These are phyloP conservation scores for Emydoidea blandingii DNA, from an alignment of 2,797 vertebrate genomes.

Conservation along the genomic window DNA sequence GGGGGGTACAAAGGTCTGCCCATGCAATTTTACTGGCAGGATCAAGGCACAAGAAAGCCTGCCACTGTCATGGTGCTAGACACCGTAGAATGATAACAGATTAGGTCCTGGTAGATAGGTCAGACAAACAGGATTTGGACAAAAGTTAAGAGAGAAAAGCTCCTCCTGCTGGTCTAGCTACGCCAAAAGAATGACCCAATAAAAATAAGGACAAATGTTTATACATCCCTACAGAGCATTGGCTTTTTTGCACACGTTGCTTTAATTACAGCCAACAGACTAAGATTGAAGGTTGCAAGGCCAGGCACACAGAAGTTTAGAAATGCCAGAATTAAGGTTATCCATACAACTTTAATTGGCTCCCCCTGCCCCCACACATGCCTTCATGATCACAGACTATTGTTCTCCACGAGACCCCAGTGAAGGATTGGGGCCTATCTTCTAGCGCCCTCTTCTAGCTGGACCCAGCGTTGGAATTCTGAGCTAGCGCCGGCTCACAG, in stretches of 20 bases:
- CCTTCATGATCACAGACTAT: not conserved
- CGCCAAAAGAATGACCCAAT: not conserved
- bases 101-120: not conserved
- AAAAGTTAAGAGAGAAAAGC: not conserved
- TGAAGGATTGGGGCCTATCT: not conserved
- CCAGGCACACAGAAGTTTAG: not conserved
- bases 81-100: not conserved
- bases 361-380: not conserved
- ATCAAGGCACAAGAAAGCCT: rapidly evolving
- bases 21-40: rapidly evolving
- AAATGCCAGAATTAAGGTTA: not conserved
- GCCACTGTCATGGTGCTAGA: not conserved
- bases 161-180: not conserved
- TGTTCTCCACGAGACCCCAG: not conserved
- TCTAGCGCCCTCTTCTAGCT: too few relatives aligned
- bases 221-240: rapidly evolving
- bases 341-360: not conserved
- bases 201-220: rapidly evolving
- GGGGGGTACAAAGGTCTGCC: not conserved
- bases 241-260: not conserved
- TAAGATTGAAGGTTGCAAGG: not conserved
- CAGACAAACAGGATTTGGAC: not conserved
- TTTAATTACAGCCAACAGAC: not conserved
- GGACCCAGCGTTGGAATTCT: too few relatives aligned
- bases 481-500: too few relatives aligned